A percentile compares a stretch with the other conserved stretches of the same genome.
These are phyloP conservation scores for Drusus annulatus DNA, from an alignment of 1,140 invertebrate species.

Conservation along the genomic window DNA sequence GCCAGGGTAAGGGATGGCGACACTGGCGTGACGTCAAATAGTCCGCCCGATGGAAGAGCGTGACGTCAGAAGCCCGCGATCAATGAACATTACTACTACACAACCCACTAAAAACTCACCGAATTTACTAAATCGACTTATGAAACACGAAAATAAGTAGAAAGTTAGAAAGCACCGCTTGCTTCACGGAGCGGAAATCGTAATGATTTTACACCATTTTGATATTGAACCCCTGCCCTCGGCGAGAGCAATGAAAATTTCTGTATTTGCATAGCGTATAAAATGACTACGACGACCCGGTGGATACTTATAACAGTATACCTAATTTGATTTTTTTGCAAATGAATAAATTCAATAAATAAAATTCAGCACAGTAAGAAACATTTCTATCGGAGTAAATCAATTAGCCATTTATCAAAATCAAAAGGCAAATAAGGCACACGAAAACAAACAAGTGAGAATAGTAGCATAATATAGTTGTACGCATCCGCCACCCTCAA, in stretches of 20 bases:
- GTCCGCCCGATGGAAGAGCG: not conserved
- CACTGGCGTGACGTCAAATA: conserved; percentile 22
- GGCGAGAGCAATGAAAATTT: not conserved
- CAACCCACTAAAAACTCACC: conserved; percentile 10
- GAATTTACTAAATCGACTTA: conserved; percentile 8
- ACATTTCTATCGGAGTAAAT: no score
- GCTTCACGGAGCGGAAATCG: not conserved
- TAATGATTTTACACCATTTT: not conserved
- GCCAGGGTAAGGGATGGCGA: conserved; percentile 1
- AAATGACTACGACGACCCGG: not conserved
- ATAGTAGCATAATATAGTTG: no score
- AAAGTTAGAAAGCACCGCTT: not conserved
- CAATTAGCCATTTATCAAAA: no score
- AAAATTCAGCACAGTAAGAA: no score
- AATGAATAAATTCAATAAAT: no score
- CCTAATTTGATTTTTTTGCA: no score
- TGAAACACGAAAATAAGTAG: not conserved
- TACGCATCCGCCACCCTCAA: not conserved
- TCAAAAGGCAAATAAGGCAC: no score
- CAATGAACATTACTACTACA: conserved; percentile 39
- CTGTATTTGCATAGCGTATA: not conserved
- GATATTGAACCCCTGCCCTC: not conserved
- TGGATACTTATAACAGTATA: not conserved
- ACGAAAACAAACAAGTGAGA: no score
- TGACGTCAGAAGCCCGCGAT: conserved; percentile 45